Evolutionary conservation across 2,797 vertebrate genomes (phyloP), one percentile per base, ranked within the genome.

Genomic region (Mycteria americana): DNA sequence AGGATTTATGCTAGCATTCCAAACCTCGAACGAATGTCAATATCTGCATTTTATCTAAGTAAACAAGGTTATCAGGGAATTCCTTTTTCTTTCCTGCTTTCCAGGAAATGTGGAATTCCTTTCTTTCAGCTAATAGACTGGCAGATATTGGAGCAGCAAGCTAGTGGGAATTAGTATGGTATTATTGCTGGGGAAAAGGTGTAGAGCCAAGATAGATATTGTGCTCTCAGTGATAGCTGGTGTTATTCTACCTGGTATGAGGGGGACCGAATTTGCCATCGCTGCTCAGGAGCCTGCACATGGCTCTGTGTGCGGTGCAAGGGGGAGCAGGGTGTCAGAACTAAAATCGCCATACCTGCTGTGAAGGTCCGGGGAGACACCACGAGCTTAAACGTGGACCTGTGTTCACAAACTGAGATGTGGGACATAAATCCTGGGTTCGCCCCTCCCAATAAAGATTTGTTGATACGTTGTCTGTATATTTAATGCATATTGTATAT

Each of bases 1-100:
- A 79, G 41, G 67, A 79, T 89, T 94, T 93, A 48, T 50, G 21
- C 31, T 76, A 82, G 17, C 77, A 85, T 96, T 85, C 77, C 63
- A 90, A 89, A 63, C 31, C 28, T 76, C 5, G 4, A 82, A 33
- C 0, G 1, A 97, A 80, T 63, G 33, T 82, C 70, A 85, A 73
- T 79, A 89, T 59, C 60, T 82, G 24, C 15, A 53, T 87, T 92
- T 94, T 87, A 77, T 57, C 59, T 68, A 74, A 39, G 41, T 59
- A 94, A 93, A 46, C 31, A 94, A 73, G n/a, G 7, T 43, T 87
- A 27, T 17, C 74, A 80, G 45, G 15, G 67, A 87, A 85, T 87
- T 87, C 17, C 30, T 67, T 86, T 79, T 76, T 56, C 25, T 75
- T 46, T 72, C 37, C 39, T 76, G 12, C 46, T 92, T 85, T 94